Evolutionary conservation across 2,797 vertebrate species (phyloP).

Genomic region (Falco peregrinus): DNA sequence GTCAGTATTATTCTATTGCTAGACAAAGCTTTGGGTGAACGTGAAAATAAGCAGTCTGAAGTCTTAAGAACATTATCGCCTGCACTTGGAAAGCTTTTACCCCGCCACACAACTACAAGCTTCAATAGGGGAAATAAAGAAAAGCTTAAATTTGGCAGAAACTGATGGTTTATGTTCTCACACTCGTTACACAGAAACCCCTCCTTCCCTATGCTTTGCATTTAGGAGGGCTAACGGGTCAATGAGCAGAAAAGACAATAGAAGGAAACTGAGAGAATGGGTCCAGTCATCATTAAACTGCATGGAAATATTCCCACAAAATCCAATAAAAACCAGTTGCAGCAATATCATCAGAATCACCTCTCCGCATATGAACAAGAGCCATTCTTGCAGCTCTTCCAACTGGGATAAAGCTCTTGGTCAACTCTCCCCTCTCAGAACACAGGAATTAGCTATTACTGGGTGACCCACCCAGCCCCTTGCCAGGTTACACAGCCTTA

Average conservation of each 20-base stretch:
- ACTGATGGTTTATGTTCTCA: conserved; percentile 27
- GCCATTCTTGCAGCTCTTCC: not conserved
- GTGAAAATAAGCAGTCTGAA: not conserved
- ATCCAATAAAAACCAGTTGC: not conserved
- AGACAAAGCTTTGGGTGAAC: not conserved
- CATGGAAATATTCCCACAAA: conserved; percentile 34
- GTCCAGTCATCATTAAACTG: not conserved
- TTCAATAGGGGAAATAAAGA: conserved; percentile 32
- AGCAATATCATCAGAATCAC: not conserved
- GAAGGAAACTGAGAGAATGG: conserved; percentile 7
- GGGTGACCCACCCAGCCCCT: not conserved
- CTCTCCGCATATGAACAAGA: not conserved
- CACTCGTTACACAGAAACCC: not conserved
- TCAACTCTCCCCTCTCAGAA: not conserved
- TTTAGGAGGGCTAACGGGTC: not conserved
- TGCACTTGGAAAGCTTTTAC: conserved; percentile 41
- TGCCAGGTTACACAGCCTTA: not conserved
- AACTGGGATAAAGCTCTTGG: not conserved
- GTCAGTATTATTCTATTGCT: not conserved
- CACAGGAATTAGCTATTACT: not conserved
- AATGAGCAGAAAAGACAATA: conserved; percentile 42
- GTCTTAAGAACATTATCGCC: not conserved
- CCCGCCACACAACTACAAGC: not conserved
- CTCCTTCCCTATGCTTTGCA: conserved; percentile 14
- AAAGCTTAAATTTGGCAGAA: conserved; percentile 54